These are phyloP conservation scores for Gobius niger DNA, from an alignment of 2,113 vertebrate genomes.

Conservation along the genomic window DNA sequence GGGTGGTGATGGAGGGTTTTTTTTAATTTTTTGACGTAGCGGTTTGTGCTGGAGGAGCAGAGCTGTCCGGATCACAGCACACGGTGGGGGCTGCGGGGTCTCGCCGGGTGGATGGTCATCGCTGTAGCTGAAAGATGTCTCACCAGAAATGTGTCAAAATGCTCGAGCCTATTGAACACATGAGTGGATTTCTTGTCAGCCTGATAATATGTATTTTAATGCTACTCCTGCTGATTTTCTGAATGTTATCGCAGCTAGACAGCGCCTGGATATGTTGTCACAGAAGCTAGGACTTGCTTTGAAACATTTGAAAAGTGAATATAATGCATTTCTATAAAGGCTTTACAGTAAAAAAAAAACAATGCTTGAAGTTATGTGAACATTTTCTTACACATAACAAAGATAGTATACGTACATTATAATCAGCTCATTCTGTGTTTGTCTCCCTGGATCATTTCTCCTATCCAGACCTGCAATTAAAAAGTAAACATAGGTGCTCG, in stretches of 20 bases:
- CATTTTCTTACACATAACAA: not conserved
- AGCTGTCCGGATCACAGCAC: slow-evolving; percentile 27
- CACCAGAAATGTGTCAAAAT: not conserved
- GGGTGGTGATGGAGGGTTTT: slow-evolving; percentile 28
- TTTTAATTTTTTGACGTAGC: slow-evolving; percentile 9
- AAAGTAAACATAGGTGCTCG: not conserved
- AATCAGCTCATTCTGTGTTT: not conserved
- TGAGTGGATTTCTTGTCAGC: not conserved
- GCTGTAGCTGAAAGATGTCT: not conserved
- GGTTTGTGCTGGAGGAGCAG: slow-evolving; percentile 19
- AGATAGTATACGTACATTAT: not conserved
- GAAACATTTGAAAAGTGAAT: no score
- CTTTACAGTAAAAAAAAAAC: no score
- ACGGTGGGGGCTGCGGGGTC: not conserved
- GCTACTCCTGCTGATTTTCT: not conserved
- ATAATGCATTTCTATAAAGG: no score
- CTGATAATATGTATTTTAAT: not conserved
- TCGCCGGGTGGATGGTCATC: not conserved
- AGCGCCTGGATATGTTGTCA: no score
- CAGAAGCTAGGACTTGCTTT: no score
- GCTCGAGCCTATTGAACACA: not conserved
- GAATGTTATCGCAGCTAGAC: not conserved
- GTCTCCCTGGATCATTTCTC: no score
- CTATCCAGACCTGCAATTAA: not conserved
- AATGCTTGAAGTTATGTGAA: not conserved